A percentile compares a stretch with the other conserved stretches of the same genome.
phyloP scores from a whole-genome alignment of 2,113 vertebrate genomes.

The Crotalus horridus region DNA sequence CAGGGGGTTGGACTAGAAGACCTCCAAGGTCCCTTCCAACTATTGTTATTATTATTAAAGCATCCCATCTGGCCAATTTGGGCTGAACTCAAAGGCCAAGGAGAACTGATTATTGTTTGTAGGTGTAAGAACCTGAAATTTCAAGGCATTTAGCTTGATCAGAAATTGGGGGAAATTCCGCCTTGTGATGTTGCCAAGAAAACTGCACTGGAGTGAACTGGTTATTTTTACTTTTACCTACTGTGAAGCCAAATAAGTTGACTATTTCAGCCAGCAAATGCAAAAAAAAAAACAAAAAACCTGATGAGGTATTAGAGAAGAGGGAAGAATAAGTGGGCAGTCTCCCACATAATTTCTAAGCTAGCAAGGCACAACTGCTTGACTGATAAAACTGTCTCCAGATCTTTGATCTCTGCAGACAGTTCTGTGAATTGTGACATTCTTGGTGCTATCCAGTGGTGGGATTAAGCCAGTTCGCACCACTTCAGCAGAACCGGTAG shows the following conservation, averaged over 20 bases:
- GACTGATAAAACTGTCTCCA: not conserved
- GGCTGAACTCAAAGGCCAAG: not conserved
- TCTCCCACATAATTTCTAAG: not conserved
- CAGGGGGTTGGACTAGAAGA: too few relatives aligned
- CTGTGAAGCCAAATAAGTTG: not conserved
- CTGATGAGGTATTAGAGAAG: not conserved
- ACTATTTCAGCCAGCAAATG: not conserved
- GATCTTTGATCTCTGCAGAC: not conserved
- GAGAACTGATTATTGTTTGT: not conserved
- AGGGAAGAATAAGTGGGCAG: not conserved
- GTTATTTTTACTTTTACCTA: not conserved
- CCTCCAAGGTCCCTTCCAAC: too few relatives aligned
- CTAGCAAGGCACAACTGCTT: not conserved
- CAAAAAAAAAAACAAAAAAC: not conserved
- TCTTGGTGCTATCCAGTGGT: too few relatives aligned
- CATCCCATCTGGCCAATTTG: not conserved
- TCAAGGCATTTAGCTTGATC: not conserved
- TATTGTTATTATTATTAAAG: too few relatives aligned
- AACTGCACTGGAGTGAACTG: not conserved
- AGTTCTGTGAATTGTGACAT: not conserved
- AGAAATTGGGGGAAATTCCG: not conserved
- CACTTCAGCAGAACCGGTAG: too few relatives aligned
- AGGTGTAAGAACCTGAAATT: not conserved
- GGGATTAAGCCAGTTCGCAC: too few relatives aligned
- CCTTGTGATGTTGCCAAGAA: not conserved